These are phyloP conservation scores for Andrena hattorfiana DNA, from an alignment of 2,888 invertebrate species.

Conservation along the genomic window DNA sequence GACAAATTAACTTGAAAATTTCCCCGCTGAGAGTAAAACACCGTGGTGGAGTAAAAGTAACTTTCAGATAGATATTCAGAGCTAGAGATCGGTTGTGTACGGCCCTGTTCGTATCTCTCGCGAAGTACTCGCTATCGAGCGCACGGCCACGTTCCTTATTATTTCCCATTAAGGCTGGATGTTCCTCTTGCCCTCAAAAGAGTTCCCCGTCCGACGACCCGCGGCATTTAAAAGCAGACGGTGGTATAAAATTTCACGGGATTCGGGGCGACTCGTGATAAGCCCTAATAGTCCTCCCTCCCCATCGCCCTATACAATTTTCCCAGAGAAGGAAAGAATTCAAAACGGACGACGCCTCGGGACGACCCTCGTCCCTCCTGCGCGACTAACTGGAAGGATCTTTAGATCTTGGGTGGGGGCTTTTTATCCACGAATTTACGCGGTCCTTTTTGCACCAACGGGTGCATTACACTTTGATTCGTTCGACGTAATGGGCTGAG, in stretches of 20 bases:
- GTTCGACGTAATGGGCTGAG: not conserved
- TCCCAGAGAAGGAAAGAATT: conserved; percentile 29
- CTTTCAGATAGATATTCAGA: not conserved
- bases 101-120: conserved; percentile 48
- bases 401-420: not conserved
- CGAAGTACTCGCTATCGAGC: conserved; percentile 54
- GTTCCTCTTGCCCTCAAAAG: conserved; percentile 56
- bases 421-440: conserved; percentile 19
- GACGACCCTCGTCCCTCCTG: not conserved
- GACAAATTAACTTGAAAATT: not conserved
- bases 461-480: conserved; percentile 15
- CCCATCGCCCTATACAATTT: not conserved
- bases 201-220: conserved; percentile 34
- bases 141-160: conserved; percentile 59
- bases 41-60: not conserved
- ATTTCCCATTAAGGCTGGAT: conserved; percentile 64
- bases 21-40: not conserved
- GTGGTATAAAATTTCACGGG: conserved; percentile 65
- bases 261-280: conserved; percentile 51
- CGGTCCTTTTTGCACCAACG: conserved; percentile 2
- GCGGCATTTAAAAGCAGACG: conserved; percentile 60
- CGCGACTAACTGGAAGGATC: conserved; percentile 19
- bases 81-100: conserved; percentile 6
- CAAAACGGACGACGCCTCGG: conserved; percentile 15
- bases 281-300: conserved; percentile 31